Evolutionary conservation across 2,113 vertebrate genomes (phyloP).

Genomic region (Enhydra lutris): DNA sequence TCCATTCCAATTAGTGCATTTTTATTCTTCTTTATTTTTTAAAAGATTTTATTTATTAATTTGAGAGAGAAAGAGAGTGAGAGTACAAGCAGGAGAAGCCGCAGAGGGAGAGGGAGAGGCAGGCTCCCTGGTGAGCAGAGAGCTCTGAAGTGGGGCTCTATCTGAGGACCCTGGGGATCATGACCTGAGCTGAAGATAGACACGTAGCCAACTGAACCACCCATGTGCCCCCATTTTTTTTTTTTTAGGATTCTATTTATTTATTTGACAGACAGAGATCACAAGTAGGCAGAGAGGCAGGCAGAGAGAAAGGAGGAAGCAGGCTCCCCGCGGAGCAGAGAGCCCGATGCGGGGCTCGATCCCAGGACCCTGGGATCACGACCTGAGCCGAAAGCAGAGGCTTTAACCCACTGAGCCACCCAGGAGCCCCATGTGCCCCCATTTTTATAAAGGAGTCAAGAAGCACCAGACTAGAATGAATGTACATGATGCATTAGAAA

Average conservation of each 20-base stretch:
- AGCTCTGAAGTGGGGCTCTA: background rate
- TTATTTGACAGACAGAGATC: no score
- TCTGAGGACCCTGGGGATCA: background rate
- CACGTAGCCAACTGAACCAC: background rate
- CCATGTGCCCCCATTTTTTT: no score
- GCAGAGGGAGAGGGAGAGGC: background rate
- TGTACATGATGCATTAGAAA: background rate
- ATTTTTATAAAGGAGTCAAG: background rate
- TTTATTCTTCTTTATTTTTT: background rate
- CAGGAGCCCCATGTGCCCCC: background rate
- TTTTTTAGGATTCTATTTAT: no score
- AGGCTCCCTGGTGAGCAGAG: no score
- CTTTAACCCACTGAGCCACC: no score
- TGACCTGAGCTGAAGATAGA: no score
- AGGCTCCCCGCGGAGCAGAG: no score
- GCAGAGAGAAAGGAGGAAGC: background rate
- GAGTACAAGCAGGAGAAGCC: background rate
- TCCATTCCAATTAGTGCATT: background rate
- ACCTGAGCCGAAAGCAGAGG: no score
- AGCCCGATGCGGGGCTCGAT: fast-evolving
- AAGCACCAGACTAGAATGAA: background rate
- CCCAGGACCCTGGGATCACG: no score
- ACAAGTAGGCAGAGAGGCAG: no score
- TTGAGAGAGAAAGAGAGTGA: background rate
- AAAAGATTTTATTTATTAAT: background rate